Conservation (phyloP, 2,113 vertebrate genomes). For the Labrus mixtus region DNA sequence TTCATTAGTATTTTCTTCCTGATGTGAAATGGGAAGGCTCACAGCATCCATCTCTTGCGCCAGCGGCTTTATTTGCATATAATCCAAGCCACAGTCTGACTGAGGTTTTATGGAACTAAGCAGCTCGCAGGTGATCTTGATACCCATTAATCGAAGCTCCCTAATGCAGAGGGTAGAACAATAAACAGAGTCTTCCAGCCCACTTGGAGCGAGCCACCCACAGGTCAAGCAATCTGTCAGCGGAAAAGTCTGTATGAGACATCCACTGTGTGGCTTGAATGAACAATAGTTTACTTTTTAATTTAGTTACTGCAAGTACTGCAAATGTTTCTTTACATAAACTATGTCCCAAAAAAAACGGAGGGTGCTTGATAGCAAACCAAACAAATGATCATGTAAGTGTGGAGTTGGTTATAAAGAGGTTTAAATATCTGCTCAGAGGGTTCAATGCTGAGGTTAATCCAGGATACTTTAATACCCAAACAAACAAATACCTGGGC, state of each 20-base stretch:
- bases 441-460: not conserved
- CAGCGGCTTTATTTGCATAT: slow-evolving; percentile 1
- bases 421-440: not conserved
- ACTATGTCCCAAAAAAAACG: too few relatives aligned
- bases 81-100: not conserved
- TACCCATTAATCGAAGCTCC: slow-evolving; percentile 44
- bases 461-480: not conserved
- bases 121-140: slow-evolving; percentile 33
- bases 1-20: not conserved
- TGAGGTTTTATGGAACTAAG: slow-evolving; percentile 30
- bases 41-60: not conserved
- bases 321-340: too few relatives aligned
- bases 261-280: slow-evolving; percentile 6
- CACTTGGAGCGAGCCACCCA: slow-evolving; percentile 31
- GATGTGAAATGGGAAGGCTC: not conserved
- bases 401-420: too few relatives aligned
- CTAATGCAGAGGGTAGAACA: slow-evolving; percentile 39
- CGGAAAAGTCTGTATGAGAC: slow-evolving; percentile 17
- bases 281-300: slow-evolving; percentile 21
- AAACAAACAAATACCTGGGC: not conserved
- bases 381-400: too few relatives aligned
- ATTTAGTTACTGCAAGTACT: not conserved
- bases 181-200: slow-evolving; percentile 42
- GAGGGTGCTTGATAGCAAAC: too few relatives aligned
- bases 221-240: slow-evolving; percentile 25